These are phyloP conservation scores for Pyrocoelia pectoralis DNA, from an alignment of 2,888 invertebrate genomes.

Conservation along the genomic window DNA sequence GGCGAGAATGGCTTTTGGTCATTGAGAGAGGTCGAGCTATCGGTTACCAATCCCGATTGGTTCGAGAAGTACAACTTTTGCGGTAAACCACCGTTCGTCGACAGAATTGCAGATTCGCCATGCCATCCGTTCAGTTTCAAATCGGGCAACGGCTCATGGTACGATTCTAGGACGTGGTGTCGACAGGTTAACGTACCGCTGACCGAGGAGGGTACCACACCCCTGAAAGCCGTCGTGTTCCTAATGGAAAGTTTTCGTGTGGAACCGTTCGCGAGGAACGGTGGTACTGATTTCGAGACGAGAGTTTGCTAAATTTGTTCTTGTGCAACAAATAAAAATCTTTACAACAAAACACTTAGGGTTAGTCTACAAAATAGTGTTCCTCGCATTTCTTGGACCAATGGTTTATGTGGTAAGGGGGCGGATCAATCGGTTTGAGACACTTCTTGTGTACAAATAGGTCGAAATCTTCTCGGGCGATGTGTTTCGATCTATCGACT, in stretches of 20 bases:
- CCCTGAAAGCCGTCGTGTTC: no score
- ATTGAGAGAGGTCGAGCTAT: background rate
- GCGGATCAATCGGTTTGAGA: slow-evolving; percentile 31
- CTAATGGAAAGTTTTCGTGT: no score
- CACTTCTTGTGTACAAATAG: slow-evolving; percentile 40
- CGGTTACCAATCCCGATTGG: background rate
- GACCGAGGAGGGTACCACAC: no score
- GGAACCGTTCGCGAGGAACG: no score
- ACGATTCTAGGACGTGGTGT: no score
- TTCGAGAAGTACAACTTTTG: background rate
- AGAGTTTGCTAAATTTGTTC: no score
- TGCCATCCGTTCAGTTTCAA: background rate
- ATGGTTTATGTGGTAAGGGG: slow-evolving; percentile 50
- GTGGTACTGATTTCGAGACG: no score
- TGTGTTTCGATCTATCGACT: slow-evolving; percentile 41
- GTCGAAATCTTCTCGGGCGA: slow-evolving; percentile 46
- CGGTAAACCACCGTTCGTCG: background rate
- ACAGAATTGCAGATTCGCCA: background rate
- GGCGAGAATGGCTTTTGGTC: background rate
- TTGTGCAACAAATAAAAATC: no score
- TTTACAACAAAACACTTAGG: no score
- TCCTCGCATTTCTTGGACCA: slow-evolving; percentile 47
- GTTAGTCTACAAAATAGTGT: slow-evolving; percentile 19
- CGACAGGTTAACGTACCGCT: no score
- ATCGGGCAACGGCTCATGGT: no score